Evolutionary conservation across 2,113 vertebrate species (phyloP).

Genomic region (Trinectes maculatus): DNA sequence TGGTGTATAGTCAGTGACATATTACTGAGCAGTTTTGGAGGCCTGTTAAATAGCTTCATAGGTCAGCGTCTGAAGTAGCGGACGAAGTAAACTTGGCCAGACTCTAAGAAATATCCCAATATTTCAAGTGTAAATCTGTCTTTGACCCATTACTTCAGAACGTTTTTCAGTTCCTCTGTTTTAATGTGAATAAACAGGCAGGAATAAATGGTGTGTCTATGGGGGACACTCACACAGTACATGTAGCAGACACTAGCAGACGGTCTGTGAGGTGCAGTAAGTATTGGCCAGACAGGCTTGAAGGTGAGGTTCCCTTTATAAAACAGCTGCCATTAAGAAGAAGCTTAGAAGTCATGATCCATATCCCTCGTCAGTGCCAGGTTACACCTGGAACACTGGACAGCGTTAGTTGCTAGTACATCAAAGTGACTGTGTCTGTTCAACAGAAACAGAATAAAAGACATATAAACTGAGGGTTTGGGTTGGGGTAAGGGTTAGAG

Average conservation of each 20-base stretch:
- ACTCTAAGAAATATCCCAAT: neutral
- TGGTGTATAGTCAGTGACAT: slow-evolving; percentile 4
- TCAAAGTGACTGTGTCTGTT: neutral
- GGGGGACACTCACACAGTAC: slow-evolving; percentile 31
- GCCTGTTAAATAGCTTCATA: neutral
- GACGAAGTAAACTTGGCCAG: slow-evolving; percentile 9
- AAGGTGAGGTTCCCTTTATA: slow-evolving; percentile 25
- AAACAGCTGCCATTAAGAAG: slow-evolving; percentile 47
- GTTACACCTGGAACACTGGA: neutral
- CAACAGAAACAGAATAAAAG: too few species aligned
- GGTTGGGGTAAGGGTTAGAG: too few species aligned
- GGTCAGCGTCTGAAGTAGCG: slow-evolving; percentile 26
- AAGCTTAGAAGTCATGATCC: slow-evolving; percentile 15
- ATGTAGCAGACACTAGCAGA: slow-evolving; percentile 42
- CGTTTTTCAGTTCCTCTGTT: slow-evolving; percentile 18
- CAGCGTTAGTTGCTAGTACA: neutral
- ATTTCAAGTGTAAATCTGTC: neutral
- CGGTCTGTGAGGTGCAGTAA: slow-evolving; percentile 29
- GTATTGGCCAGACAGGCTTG: slow-evolving; percentile 16
- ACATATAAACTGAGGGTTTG: too few species aligned
- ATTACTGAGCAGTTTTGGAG: slow-evolving; percentile 21
- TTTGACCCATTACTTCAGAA: slow-evolving; percentile 16
- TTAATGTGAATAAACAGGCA: slow-evolving; percentile 12
- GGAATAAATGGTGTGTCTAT: slow-evolving; percentile 11
- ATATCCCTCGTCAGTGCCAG: neutral